These are phyloP conservation scores for Icerya purchasi DNA, from an alignment of 2,888 invertebrate species.

Conservation along the genomic window DNA sequence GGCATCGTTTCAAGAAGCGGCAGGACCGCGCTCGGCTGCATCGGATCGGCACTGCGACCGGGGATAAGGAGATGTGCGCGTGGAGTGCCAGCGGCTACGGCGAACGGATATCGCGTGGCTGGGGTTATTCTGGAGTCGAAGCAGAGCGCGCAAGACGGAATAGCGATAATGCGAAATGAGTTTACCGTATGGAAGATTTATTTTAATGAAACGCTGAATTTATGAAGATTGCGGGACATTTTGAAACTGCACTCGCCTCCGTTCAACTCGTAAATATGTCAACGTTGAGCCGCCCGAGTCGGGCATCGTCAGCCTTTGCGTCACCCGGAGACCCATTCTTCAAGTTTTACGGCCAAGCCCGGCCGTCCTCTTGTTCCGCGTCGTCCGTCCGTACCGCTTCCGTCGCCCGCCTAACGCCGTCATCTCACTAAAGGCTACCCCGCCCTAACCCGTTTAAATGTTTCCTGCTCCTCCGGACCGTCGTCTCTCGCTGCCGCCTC, in stretches of 20 bases:
- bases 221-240: constrained; percentile 13
- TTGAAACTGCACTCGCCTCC: constrained; percentile 3
- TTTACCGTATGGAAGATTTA: constrained; percentile 14
- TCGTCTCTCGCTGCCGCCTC: no score
- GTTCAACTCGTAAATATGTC: constrained; percentile 13
- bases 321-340: constrained; percentile 14
- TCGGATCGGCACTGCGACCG: neutral
- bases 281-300: constrained; percentile 11
- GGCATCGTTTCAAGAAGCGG: neutral
- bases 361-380: no score
- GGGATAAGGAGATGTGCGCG: constrained; percentile 5
- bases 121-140: neutral
- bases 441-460: no score
- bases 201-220: constrained; percentile 14
- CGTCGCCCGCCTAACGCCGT: no score
- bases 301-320: constrained; percentile 11
- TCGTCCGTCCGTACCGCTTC: neutral
- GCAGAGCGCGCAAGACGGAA: neutral
- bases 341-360: constrained; percentile 13
- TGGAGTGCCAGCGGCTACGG: constrained; percentile 5
- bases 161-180: constrained; percentile 14
- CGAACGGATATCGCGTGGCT: no score
- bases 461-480: no score
- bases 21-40: neutral
- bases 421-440: no score